Percentiles rank a stretch among this genome's conserved stretches.
Evolutionary conservation across 2,797 vertebrate species (phyloP).

Genomic region (Lepilemur ruficaudatus): DNA sequence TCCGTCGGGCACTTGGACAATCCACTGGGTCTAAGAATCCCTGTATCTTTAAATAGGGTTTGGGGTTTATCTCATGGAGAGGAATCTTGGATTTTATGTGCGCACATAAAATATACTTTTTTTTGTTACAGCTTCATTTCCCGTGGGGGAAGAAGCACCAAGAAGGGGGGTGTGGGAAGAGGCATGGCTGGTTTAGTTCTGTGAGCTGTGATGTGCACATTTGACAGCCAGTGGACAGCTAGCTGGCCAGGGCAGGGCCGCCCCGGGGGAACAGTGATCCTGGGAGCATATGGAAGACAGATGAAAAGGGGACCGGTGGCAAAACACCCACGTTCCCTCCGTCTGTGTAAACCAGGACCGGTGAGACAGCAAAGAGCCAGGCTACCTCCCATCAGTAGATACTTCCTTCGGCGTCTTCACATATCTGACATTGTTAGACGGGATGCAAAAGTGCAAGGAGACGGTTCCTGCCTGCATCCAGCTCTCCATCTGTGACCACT

Average conservation of each 20-base stretch:
- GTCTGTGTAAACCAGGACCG: not conserved
- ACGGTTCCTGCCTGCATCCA: not conserved
- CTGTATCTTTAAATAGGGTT: not conserved
- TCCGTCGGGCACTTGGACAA: not conserved
- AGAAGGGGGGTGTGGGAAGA: not conserved
- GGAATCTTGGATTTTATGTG: not conserved
- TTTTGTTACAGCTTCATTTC: not conserved
- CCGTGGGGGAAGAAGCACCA: not conserved
- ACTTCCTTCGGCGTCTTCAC: not conserved
- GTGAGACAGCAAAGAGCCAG: not conserved
- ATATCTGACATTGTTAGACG: accelerated
- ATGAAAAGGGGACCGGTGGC: not conserved
- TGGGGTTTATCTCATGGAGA: not conserved
- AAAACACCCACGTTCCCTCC: not conserved
- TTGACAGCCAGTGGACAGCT: not conserved
- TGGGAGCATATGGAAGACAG: not conserved
- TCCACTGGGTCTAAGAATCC: not conserved
- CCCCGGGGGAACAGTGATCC: not conserved
- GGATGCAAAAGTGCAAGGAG: accelerated
- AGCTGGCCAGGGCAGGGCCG: not conserved
- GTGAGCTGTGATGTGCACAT: not conserved
- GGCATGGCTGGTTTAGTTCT: not conserved
- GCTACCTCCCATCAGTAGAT: not conserved
- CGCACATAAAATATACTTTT: not conserved
- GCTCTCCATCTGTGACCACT: not conserved